Percentiles rank a stretch among this genome's conserved stretches.
These are phyloP conservation scores for Spondyliosoma cantharus DNA, from an alignment of 2,797 vertebrate species.

Conservation along the genomic window DNA sequence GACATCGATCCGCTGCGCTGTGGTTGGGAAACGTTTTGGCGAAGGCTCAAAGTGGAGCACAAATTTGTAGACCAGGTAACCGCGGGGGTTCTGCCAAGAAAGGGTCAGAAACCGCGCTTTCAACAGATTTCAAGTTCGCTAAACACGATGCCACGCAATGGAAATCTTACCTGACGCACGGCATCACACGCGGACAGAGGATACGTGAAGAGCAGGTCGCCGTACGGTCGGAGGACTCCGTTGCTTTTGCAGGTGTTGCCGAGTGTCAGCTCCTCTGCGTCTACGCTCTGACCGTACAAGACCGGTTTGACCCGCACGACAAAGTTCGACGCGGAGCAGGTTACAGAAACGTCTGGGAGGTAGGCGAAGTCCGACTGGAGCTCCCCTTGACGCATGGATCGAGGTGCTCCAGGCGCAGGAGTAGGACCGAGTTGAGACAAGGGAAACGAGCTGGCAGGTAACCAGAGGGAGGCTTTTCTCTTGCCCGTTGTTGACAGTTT, in stretches of 20 bases:
- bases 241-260: constrained; percentile 79
- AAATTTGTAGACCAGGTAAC: constrained; percentile 75
- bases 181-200: constrained; percentile 73
- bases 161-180: constrained; percentile 69
- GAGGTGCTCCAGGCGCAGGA: background rate
- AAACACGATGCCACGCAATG: no score
- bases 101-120: background rate
- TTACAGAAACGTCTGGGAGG: constrained; percentile 75
- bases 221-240: constrained; percentile 64
- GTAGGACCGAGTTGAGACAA: background rate
- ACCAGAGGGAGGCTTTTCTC: background rate
- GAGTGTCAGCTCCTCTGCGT: constrained; percentile 70
- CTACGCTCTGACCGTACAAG: constrained; percentile 78
- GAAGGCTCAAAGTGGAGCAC: constrained; percentile 76
- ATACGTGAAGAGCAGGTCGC: constrained; percentile 81
- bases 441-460: background rate
- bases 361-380: constrained; percentile 15
- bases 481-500: background rate
- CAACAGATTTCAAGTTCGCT: background rate
- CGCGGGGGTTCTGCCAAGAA: constrained; percentile 57
- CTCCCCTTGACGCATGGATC: background rate
- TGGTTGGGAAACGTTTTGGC: constrained; percentile 32
- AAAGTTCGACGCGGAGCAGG: constrained; percentile 71
- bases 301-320: constrained; percentile 74
- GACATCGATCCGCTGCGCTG: constrained; percentile 56